Evolutionary conservation across 2,888 invertebrate species (phyloP).

Genomic region (Acanthosepion esculentum): DNA sequence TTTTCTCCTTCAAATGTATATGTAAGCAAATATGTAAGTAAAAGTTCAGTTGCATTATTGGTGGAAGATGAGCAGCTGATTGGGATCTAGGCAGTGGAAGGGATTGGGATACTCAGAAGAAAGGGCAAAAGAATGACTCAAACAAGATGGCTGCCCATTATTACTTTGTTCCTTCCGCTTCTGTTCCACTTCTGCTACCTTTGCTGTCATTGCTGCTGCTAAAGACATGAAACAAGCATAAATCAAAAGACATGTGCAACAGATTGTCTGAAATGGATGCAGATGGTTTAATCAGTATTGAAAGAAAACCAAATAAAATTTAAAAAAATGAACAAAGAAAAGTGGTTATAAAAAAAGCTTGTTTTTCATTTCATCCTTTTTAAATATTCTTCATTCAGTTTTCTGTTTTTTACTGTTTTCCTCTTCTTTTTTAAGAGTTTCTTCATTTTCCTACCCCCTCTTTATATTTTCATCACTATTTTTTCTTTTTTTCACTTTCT

Average conservation of each 20-base stretch:
- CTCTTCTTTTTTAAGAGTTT: neutral
- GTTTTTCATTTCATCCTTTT: neutral
- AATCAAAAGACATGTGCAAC: conserved; percentile 33
- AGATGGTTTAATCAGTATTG: neutral
- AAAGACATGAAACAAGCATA: conserved; percentile 33
- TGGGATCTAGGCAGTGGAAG: neutral
- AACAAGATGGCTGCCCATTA: conserved; percentile 8
- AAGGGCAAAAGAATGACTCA: neutral
- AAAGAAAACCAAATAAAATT: neutral
- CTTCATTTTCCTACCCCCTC: neutral
- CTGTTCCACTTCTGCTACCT: neutral
- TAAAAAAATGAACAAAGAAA: neutral
- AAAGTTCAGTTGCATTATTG: neutral
- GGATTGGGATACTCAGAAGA: neutral
- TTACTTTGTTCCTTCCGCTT: neutral
- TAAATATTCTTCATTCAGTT: neutral
- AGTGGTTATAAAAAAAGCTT: neutral
- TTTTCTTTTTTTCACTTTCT: neutral
- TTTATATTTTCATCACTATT: neutral
- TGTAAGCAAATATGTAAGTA: neutral
- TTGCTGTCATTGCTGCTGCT: neutral
- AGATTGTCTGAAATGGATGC: neutral
- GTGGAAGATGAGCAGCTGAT: conserved; percentile 2
- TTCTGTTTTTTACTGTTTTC: neutral
- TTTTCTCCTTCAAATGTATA: too few relatives aligned